Base-by-base conservation (phyloP, 1,140 invertebrate genomes). In the Phocides pigmalion region DNA sequence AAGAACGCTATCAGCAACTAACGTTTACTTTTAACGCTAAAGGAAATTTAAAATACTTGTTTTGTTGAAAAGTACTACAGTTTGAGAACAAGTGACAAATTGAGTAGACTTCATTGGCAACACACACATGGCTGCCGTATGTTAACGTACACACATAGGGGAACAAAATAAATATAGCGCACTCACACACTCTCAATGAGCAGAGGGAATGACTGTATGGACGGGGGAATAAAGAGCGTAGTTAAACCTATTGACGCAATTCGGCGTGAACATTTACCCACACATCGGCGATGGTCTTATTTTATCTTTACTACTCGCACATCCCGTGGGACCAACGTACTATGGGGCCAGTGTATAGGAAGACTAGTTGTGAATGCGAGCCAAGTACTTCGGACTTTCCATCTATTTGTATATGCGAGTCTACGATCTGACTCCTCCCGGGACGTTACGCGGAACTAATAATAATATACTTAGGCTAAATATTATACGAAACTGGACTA, bases 91-190 rank as follows among this genome's bases (percentile, higher is more conserved):
- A 64, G 17, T 85, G 87, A 17, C 71, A 19, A 44, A 76, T 71
- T 79, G 76, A 78, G 82, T 82, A 81, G 81, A 84, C 83, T 89
- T 84, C 84, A 89, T 87, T 89, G 87, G 88, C 74, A 84, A 82
- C 85, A 44, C 86, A 88, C 88, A 89, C 87, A 89, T 84, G 82
- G 82, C 69, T 59, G 62, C 81, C 72, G 74, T 66, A 85, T 87
- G 81, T 72, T 68, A 64, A 70, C 66, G 72, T 73, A 75, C 76
- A 76, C 81, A 84, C 77, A 81, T 74, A 78, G 58, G 28, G 22
- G 63, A 46, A 72, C 67, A 73, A 79, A 75, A 83, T 85, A 89
- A 80, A 88, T 88, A 89, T 89, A 87, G 84, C 76, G 56, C 81
- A 83, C 84, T 6, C 81, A 82, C 76, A 85, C 82, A 78, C 61